Evolutionary conservation across 2,113 vertebrate species (phyloP).

Genomic region (Albula glossodonta): DNA sequence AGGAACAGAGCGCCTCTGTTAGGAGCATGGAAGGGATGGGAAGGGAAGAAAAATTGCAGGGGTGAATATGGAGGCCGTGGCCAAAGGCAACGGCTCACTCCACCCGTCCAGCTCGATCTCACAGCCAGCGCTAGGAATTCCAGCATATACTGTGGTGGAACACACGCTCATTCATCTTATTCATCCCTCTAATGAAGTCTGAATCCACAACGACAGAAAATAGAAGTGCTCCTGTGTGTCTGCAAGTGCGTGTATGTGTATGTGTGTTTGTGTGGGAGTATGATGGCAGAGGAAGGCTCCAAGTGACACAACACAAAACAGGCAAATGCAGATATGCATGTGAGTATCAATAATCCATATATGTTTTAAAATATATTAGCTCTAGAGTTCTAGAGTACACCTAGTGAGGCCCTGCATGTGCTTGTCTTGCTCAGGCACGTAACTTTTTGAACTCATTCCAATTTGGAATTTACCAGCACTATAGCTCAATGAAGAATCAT

Average conservation of each 20-base stretch:
- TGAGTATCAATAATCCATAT: not conserved
- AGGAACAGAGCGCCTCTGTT: not conserved
- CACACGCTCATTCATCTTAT: constrained; percentile 43
- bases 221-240: not conserved
- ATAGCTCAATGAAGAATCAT: constrained; percentile 24
- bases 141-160: constrained; percentile 19
- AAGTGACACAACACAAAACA: not conserved
- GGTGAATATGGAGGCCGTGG: not conserved
- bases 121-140: constrained; percentile 25
- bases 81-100: not conserved
- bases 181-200: constrained; percentile 38
- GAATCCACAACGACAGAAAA: constrained; percentile 30
- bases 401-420: too few species aligned
- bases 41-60: constrained; percentile 1
- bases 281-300: not conserved
- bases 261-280: not conserved
- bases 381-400: too few species aligned
- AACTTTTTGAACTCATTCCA: too few species aligned
- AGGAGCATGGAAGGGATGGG: not conserved
- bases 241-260: not conserved
- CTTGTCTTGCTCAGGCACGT: too few species aligned
- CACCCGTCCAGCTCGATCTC: constrained; percentile 16
- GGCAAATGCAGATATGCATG: not conserved
- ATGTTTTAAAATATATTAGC: not conserved
- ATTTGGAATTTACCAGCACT: constrained; percentile 19